Percentiles rank a stretch among this genome's conserved stretches.
Evolutionary conservation across 2,888 invertebrate species (phyloP).

Genomic region (Yponomeuta plumbellus): DNA sequence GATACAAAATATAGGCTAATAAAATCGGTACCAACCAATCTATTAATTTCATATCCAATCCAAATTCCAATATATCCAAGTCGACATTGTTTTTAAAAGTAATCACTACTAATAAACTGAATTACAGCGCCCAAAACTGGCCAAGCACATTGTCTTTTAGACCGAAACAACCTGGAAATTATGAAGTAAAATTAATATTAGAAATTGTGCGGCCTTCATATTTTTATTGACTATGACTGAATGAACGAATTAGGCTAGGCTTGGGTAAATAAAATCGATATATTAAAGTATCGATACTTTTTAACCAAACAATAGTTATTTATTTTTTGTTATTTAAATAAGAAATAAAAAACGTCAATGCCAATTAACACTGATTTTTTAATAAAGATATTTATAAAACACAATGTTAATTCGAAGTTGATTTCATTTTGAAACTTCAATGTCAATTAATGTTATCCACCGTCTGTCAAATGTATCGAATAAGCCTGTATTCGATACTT

Average conservation of each 20-base stretch:
- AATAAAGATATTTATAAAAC: too few species aligned
- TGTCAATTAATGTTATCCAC: too few species aligned
- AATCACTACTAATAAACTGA: background rate
- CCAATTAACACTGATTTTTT: too few species aligned
- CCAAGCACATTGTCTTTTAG: background rate
- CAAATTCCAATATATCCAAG: background rate
- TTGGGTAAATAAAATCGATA: background rate
- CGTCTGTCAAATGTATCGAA: too few species aligned
- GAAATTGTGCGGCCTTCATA: background rate
- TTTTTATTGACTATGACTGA: conserved; percentile 10
- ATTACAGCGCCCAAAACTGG: background rate
- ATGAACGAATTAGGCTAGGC: background rate
- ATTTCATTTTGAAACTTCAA: too few species aligned
- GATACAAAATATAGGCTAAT: background rate
- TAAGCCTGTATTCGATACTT: too few species aligned
- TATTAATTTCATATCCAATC: background rate
- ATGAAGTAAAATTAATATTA: background rate
- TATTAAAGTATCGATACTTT: background rate
- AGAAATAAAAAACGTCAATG: too few species aligned
- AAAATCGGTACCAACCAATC: background rate
- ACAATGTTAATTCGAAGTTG: too few species aligned
- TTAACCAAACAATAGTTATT: too few species aligned
- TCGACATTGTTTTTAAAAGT: background rate
- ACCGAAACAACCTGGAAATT: background rate
- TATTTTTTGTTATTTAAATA: too few species aligned